Evolutionary conservation across 2,113 vertebrate species (phyloP), one percentile per base, ranked within the genome.

Genomic region (Nycticorax nycticorax): DNA sequence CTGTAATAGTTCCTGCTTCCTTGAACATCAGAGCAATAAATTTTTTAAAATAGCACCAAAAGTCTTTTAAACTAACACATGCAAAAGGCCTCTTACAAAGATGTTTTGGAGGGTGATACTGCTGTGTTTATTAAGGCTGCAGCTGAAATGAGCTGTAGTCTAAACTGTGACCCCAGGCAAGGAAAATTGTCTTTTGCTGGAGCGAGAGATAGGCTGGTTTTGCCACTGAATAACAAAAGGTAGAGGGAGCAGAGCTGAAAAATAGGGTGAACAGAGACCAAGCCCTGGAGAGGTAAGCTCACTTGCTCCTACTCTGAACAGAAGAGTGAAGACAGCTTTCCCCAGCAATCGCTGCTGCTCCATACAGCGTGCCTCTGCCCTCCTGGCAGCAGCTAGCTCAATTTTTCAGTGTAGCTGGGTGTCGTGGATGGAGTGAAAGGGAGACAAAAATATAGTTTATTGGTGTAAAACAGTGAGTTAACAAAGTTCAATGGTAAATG

Each of bases 311-410:
- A 7, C 60, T 55, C 9, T 48, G 47, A 74, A 28, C 12, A 47
- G 32, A 32, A 20, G 3, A 37, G 26, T 50, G n/a, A n/a, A 77
- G 69, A 55, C 22, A 39, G 3, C 57, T 81, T 78, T 81, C 16
- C 10, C 13, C 14, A 23, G 24, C 24, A 63, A 7, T 6, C 57
- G 52, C 28, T 66, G 8, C 32, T 53, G 18, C 59, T 57, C 33
- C 11, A 4, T 13, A 32, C 0, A 3, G 1, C 12, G n/a, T 23
- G 9, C 23, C 32, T 64, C 47, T 91, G n/a, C 28, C 9, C 12
- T n/a, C 1, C 0, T 6, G 28, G 27, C 72, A 83, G 53, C 48
- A 82, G 57, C 8, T 35, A 32, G 16, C 30, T 28, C 0, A 3
- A 43, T 64, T 73, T 73, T 66, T 37, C 60, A 50, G n/a, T 47